These are phyloP conservation scores for Aspiorhynchus laticeps DNA, from an alignment of 2,113 vertebrate species.

Conservation along the genomic window DNA sequence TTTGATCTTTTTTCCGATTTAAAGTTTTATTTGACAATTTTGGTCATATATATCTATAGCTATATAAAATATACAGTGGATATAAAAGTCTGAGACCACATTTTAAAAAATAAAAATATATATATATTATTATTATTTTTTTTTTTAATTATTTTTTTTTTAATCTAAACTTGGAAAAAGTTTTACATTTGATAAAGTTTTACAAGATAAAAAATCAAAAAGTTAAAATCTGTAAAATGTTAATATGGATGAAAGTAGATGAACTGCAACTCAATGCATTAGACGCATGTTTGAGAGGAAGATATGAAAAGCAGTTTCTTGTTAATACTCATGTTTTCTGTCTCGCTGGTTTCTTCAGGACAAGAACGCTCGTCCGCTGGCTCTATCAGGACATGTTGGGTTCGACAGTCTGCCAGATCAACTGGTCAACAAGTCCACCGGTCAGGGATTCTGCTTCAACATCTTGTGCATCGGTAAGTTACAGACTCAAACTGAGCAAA, in stretches of 20 bases:
- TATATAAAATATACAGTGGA: not conserved
- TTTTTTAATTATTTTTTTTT: too few species aligned
- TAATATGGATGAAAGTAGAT: not conserved
- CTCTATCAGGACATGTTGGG: conserved; percentile 87
- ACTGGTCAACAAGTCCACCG: conserved; percentile 87
- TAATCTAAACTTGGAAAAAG: too few species aligned
- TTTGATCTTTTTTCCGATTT: too few species aligned
- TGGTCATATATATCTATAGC: not conserved
- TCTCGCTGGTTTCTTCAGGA: conserved; percentile 60
- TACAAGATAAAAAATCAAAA: too few species aligned
- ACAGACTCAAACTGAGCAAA: too few species aligned
- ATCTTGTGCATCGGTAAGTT: conserved; percentile 93
- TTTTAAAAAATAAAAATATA: too few species aligned
- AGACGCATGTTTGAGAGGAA: not conserved
- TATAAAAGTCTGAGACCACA: not conserved
- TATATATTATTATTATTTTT: too few species aligned
- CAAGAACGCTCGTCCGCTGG: conserved; percentile 77
- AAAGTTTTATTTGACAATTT: not conserved
- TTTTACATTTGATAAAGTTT: too few species aligned
- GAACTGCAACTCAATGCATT: not conserved
- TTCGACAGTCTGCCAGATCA: conserved; percentile 95
- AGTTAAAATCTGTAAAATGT: too few species aligned
- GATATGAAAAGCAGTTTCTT: not conserved
- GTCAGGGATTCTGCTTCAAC: conserved; percentile 92
- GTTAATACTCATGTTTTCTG: not conserved